Evolutionary conservation across 1,140 invertebrate species (phyloP).

Genomic region (Magallana gigas): DNA sequence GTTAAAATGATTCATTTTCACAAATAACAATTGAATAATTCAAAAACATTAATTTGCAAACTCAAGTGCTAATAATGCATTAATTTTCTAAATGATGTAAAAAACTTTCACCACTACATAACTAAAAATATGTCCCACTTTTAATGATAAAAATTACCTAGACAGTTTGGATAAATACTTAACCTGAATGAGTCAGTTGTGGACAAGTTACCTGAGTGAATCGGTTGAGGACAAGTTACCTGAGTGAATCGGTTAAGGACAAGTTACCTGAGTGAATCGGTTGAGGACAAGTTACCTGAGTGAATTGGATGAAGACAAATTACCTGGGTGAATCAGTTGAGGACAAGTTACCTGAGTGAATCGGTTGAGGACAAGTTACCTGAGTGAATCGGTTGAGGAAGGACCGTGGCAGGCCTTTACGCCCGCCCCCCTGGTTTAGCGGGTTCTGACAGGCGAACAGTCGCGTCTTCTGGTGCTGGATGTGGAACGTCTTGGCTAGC

Average conservation of each 20-base stretch:
- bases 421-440: constrained; percentile 94
- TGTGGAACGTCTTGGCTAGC: constrained; percentile 90
- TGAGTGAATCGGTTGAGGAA: constrained; percentile 99
- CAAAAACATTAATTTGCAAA: too few relatives aligned
- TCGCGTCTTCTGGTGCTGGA: constrained; percentile 85
- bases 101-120: too few relatives aligned
- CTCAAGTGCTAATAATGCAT: too few relatives aligned
- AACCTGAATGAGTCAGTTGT: too few relatives aligned
- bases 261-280: constrained; percentile 93
- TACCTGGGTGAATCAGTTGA: constrained; percentile 98
- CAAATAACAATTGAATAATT: too few relatives aligned
- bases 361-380: constrained; percentile 78
- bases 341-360: constrained; percentile 78
- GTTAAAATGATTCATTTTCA: too few relatives aligned
- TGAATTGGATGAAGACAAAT: constrained; percentile 94
- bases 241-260: too few relatives aligned
- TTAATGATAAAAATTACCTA: too few relatives aligned
- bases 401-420: constrained; percentile 96
- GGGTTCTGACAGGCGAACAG: constrained; percentile 99
- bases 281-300: constrained; percentile 93
- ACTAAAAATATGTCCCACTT: too few relatives aligned
- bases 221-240: constrained; percentile 88
- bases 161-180: too few relatives aligned
- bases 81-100: too few relatives aligned
- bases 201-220: constrained; percentile 90